Percentiles rank a stretch among this genome's conserved stretches.
These are phyloP conservation scores for Atlantisia rogersi DNA, from an alignment of 2,113 vertebrate genomes.

Conservation along the genomic window DNA sequence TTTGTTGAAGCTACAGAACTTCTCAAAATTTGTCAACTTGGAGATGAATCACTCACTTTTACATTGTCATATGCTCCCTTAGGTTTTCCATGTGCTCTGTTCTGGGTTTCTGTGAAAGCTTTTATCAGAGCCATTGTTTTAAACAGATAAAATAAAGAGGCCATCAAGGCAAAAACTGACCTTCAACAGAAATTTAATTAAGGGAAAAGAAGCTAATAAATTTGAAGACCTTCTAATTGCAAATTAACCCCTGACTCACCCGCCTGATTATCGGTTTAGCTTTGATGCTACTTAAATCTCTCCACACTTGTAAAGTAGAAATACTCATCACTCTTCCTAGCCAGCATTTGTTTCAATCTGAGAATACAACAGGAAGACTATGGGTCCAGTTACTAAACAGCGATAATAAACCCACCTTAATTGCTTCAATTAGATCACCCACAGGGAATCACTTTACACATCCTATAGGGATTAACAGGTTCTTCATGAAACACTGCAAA, in stretches of 20 bases:
- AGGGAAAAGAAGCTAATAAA: slow-evolving; percentile 6
- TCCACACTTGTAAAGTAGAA: neutral
- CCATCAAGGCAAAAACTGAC: neutral
- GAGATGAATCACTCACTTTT: neutral
- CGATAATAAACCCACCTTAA: slow-evolving; percentile 69
- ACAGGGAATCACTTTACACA: slow-evolving; percentile 49
- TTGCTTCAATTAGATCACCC: slow-evolving; percentile 58
- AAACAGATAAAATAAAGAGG: neutral
- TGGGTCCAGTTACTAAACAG: slow-evolving; percentile 53
- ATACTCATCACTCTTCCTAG: neutral
- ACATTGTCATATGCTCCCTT: slow-evolving; percentile 16
- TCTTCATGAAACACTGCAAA: slow-evolving; percentile 18
- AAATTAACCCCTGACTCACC: slow-evolving; percentile 28
- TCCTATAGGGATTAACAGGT: slow-evolving; percentile 51
- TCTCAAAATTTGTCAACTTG: slow-evolving; percentile 1
- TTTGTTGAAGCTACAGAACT: neutral
- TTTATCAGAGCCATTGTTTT: slow-evolving; percentile 6
- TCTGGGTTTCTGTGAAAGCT: neutral
- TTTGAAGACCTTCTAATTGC: slow-evolving; percentile 19
- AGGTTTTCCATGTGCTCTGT: neutral
- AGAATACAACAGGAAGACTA: slow-evolving; percentile 40
- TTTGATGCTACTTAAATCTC: slow-evolving; percentile 45
- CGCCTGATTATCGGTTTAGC: neutral
- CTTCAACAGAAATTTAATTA: slow-evolving; percentile 31
- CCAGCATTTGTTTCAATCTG: neutral